Percentiles rank a stretch among this genome's conserved stretches.
These are phyloP conservation scores for Caenorhabditis wallacei DNA, from an alignment of 2,888 invertebrate genomes.

Conservation along the genomic window DNA sequence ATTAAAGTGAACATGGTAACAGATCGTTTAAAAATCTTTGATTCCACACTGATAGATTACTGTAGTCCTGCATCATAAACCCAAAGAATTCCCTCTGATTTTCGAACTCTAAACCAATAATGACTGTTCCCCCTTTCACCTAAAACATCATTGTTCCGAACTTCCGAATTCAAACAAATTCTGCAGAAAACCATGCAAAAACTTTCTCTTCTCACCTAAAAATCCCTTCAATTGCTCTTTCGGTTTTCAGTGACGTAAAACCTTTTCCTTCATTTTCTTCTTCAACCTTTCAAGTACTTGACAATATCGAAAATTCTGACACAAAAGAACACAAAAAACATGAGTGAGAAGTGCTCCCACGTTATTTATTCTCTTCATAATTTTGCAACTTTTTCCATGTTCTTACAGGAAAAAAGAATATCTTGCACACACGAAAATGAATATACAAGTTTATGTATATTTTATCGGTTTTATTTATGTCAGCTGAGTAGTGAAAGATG, in stretches of 20 bases:
- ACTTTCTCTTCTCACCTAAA: constrained; percentile 15
- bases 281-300: constrained; percentile 48
- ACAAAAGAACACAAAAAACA: constrained; percentile 15
- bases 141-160: not conserved
- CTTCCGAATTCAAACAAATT: constrained; percentile 1
- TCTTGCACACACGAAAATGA: constrained; percentile 12
- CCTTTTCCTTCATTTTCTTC: constrained; percentile 7
- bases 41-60: too few relatives aligned
- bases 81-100: too few relatives aligned
- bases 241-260: constrained; percentile 43
- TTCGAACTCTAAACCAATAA: too few relatives aligned
- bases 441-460: constrained; percentile 32
- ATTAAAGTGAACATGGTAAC: too few relatives aligned
- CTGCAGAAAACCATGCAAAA: constrained; percentile 12
- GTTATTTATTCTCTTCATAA: constrained; percentile 29
- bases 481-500: constrained; percentile 30
- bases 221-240: constrained; percentile 22
- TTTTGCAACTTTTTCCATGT: constrained; percentile 19
- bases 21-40: too few relatives aligned
- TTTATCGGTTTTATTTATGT: constrained; percentile 41
- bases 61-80: too few relatives aligned
- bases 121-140: too few relatives aligned
- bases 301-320: constrained; percentile 35
- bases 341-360: constrained; percentile 37
- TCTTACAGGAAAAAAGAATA: constrained; percentile 8